Conservation (phyloP, 2,797 vertebrate genomes). For the Chelidonichthys spinosus region DNA sequence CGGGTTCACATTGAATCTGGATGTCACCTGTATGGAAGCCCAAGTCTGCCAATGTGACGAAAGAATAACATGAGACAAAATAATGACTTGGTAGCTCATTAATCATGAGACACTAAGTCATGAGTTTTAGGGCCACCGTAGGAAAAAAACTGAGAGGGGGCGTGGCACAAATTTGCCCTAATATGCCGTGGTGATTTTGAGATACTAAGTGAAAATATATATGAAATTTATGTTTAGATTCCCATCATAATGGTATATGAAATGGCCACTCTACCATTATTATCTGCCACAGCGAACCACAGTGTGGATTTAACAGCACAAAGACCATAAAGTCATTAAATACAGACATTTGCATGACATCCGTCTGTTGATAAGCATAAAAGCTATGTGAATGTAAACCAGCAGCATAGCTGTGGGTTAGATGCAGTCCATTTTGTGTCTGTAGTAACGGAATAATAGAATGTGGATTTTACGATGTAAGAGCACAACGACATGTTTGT, state of each 20-base stretch:
- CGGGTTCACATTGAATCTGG: constrained; percentile 38
- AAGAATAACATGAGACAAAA: not conserved
- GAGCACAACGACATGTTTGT: constrained; percentile 17
- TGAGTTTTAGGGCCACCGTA: too few relatives aligned
- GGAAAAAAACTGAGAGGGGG: too few relatives aligned
- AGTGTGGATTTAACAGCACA: constrained; percentile 17
- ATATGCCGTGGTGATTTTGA: too few relatives aligned
- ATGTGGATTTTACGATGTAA: constrained; percentile 31
- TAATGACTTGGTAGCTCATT: not conserved
- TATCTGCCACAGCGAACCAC: constrained; percentile 18
- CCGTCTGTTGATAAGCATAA: constrained; percentile 41
- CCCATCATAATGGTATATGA: not conserved
- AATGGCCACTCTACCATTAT: not conserved
- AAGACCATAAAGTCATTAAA: constrained; percentile 22
- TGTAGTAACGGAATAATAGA: constrained; percentile 45
- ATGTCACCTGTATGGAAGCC: not conserved
- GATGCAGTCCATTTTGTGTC: constrained; percentile 47
- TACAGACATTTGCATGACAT: constrained; percentile 58
- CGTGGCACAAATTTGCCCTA: too few relatives aligned
- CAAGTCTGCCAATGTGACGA: not conserved
- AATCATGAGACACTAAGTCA: not conserved
- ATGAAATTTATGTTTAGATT: too few relatives aligned
- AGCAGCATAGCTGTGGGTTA: constrained; percentile 66
- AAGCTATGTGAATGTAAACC: constrained; percentile 71
- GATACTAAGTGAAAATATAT: not conserved